A percentile compares a stretch with the other conserved stretches of the same genome.
phyloP scores from a whole-genome alignment of 2,797 vertebrate genomes.

The Pseudochaenichthys georgianus region DNA sequence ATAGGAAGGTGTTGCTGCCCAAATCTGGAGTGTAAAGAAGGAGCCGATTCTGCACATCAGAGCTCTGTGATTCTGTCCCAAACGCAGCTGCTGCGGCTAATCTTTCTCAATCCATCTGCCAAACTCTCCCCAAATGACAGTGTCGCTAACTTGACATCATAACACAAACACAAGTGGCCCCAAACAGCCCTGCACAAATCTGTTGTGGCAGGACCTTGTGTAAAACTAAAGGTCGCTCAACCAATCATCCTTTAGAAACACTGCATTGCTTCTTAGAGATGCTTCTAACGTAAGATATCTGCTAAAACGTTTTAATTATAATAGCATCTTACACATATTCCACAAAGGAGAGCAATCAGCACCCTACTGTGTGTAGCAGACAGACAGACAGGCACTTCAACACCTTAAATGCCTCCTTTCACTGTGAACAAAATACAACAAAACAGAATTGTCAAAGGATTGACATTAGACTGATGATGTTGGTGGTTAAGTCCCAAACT shows the following conservation, averaged over 20 bases:
- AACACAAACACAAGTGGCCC: constrained; percentile 61
- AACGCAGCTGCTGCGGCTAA: constrained; percentile 88
- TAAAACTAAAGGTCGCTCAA: constrained; percentile 27
- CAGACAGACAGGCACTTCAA: constrained; percentile 49
- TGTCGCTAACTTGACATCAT: constrained; percentile 78
- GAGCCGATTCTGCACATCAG: constrained; percentile 87
- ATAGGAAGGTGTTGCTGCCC: constrained; percentile 86
- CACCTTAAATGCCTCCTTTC: constrained; percentile 54
- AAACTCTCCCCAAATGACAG: constrained; percentile 82
- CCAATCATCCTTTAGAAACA: constrained; percentile 13
- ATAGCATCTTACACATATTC: constrained; percentile 5
- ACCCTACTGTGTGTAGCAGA: neutral
- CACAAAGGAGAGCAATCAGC: constrained; percentile 8
- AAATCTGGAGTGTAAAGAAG: constrained; percentile 85
- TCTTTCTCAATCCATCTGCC: constrained; percentile 88
- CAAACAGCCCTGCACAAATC: constrained; percentile 23
- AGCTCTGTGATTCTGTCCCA: constrained; percentile 87
- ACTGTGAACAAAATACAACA: constrained; percentile 60
- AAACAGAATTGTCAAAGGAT: constrained; percentile 61
- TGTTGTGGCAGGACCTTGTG: constrained; percentile 25
- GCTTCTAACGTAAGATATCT: constrained; percentile 8
- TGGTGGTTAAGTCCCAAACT: constrained; percentile 74
- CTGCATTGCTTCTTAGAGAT: constrained; percentile 5
- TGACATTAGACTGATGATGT: constrained; percentile 77
- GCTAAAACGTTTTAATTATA: neutral